A percentile compares a stretch with the other conserved stretches of the same genome.
These are phyloP conservation scores for Lophius piscatorius DNA, from an alignment of 2,113 vertebrate species.

Conservation along the genomic window DNA sequence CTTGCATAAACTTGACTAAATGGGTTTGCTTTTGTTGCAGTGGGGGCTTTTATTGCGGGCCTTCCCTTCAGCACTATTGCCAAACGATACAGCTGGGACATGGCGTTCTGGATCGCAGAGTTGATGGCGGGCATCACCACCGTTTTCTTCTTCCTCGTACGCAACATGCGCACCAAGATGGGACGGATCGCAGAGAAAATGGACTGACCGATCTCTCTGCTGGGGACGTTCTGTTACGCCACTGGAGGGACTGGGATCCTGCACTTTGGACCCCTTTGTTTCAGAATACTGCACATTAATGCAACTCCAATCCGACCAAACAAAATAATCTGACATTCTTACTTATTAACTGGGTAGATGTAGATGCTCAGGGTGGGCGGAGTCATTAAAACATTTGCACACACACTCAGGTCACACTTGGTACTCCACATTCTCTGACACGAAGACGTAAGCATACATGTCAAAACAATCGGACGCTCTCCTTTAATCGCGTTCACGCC, in stretches of 20 bases:
- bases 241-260: not conserved
- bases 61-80: slow-evolving; percentile 97
- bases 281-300: slow-evolving; percentile 34
- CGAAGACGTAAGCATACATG: too few species aligned
- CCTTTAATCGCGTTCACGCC: too few species aligned
- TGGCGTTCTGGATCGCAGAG: slow-evolving; percentile 95
- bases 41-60: slow-evolving; percentile 95
- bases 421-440: too few species aligned
- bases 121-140: slow-evolving; percentile 83
- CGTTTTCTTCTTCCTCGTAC: slow-evolving; percentile 85
- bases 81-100: slow-evolving; percentile 93
- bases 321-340: slow-evolving; percentile 7
- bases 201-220: slow-evolving; percentile 77
- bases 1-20: too few species aligned
- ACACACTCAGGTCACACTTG: too few species aligned
- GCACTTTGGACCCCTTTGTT: not conserved
- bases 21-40: slow-evolving; percentile 71
- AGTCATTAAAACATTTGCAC: too few species aligned
- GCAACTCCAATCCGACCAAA: slow-evolving; percentile 20
- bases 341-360: not conserved
- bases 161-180: slow-evolving; percentile 98
- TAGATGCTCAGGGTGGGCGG: slow-evolving; percentile 26
- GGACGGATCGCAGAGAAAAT: slow-evolving; percentile 84
- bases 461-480: too few species aligned
- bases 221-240: not conserved